Evolutionary conservation across 2,797 vertebrate species (phyloP).

Genomic region (Clarias fuscus): DNA sequence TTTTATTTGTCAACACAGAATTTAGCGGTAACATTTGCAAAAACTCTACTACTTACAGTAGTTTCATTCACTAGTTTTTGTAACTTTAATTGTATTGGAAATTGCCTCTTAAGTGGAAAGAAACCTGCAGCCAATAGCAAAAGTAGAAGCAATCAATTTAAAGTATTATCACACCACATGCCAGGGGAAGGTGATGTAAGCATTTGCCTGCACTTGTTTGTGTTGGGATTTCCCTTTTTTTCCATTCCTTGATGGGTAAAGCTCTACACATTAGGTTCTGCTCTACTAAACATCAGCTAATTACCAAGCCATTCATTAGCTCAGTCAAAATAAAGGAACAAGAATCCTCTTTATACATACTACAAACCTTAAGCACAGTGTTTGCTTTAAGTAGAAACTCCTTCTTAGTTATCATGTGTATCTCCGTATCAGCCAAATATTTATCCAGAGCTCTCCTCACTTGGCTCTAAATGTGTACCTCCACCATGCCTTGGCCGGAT

Average conservation of each 20-base stretch:
- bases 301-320: conserved; percentile 8
- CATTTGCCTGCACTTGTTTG: conserved; percentile 1
- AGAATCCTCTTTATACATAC: background rate
- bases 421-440: conserved; percentile 51
- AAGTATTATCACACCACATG: conserved; percentile 12
- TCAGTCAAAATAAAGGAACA: background rate
- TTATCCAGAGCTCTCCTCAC: conserved; percentile 59
- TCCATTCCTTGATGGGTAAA: conserved; percentile 2
- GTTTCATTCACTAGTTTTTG: background rate
- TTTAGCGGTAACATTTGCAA: background rate
- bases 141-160: conserved; percentile 5
- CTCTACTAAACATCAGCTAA: background rate
- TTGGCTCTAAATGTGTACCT: conserved; percentile 58
- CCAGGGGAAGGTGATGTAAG: conserved; percentile 6
- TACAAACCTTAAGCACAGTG: conserved; percentile 38
- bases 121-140: conserved; percentile 14
- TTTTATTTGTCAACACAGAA: background rate
- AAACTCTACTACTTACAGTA: background rate
- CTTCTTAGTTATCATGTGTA: conserved; percentile 37
- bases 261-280: background rate
- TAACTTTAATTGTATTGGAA: background rate
- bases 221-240: conserved; percentile 7
- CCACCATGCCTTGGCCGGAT: conserved; percentile 57
- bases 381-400: conserved; percentile 62
- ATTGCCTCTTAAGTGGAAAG: conserved; percentile 2